Conservation (phyloP, 1,140 invertebrate species). For the Caenorhabditis remanei region DNA sequence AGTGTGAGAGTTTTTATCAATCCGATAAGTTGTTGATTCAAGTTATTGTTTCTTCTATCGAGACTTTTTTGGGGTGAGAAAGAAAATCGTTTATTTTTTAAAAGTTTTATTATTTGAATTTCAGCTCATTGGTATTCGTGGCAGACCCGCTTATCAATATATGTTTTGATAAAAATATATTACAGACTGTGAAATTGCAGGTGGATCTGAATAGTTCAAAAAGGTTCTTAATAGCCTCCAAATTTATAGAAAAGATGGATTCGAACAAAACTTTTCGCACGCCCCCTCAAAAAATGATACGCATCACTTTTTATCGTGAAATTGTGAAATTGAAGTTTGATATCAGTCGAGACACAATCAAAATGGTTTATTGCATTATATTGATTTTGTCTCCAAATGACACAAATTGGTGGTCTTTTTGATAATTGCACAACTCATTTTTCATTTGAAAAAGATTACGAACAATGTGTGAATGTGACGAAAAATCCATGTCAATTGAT, state of each 20-base stretch:
- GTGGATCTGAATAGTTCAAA: background rate
- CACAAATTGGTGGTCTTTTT: background rate
- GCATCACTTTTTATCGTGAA: background rate
- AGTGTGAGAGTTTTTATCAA: constrained; percentile 3
- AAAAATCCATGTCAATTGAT: constrained; percentile 11
- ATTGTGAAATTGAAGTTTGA: background rate
- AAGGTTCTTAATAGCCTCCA: background rate
- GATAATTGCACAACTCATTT: background rate
- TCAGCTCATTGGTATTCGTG: background rate
- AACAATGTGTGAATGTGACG: background rate
- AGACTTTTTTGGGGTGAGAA: background rate
- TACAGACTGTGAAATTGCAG: background rate
- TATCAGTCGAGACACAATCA: background rate
- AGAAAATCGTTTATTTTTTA: background rate
- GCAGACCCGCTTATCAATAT: constrained; percentile 6
- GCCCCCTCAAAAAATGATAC: background rate
- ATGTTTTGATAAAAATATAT: constrained; percentile 6
- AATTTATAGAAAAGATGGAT: background rate
- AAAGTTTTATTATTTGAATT: background rate
- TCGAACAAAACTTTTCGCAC: background rate
- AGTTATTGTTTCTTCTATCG: background rate
- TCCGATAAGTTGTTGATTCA: background rate
- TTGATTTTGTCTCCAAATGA: background rate
- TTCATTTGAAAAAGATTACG: background rate
- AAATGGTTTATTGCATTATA: constrained; percentile 46